Conservation (phyloP, 1,140 invertebrate genomes). For the Microvelia longipes region DNA sequence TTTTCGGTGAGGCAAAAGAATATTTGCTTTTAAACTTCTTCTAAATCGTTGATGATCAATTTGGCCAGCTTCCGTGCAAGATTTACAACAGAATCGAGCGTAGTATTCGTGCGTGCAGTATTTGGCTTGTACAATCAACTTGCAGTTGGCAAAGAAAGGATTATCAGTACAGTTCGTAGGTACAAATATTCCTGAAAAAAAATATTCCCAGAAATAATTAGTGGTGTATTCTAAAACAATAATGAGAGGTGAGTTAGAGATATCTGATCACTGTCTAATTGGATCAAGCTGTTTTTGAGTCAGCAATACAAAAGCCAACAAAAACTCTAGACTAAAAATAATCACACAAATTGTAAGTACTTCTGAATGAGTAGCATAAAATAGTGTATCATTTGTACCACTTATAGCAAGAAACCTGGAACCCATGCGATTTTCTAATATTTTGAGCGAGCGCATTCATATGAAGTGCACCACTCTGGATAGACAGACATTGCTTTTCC, state of each 20-base stretch:
- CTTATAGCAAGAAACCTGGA: no score
- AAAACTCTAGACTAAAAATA: no score
- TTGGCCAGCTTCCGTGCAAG: slow-evolving; percentile 70
- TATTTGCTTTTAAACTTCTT: not conserved
- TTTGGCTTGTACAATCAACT: slow-evolving; percentile 60
- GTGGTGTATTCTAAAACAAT: not conserved
- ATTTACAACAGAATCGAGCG: slow-evolving; percentile 81
- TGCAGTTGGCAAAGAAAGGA: slow-evolving; percentile 75
- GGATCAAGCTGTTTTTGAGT: no score
- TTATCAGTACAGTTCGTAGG: slow-evolving; percentile 70
- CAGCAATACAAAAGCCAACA: no score
- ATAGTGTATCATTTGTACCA: no score
- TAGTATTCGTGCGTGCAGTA: slow-evolving; percentile 80
- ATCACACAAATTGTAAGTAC: no score
- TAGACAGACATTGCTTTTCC: no score
- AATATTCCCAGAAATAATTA: slow-evolving; percentile 5
- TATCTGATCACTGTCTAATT: no score
- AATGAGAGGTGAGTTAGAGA: not conserved
- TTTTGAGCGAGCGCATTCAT: no score
- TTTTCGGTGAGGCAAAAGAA: not conserved
- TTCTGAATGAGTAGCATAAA: no score
- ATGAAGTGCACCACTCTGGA: no score
- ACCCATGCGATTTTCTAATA: no score
- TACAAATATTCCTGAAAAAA: slow-evolving; percentile 46
- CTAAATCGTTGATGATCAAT: slow-evolving; percentile 25